Evolutionary conservation across 2,113 vertebrate genomes (phyloP).

Genomic region (Myocastor coypus): DNA sequence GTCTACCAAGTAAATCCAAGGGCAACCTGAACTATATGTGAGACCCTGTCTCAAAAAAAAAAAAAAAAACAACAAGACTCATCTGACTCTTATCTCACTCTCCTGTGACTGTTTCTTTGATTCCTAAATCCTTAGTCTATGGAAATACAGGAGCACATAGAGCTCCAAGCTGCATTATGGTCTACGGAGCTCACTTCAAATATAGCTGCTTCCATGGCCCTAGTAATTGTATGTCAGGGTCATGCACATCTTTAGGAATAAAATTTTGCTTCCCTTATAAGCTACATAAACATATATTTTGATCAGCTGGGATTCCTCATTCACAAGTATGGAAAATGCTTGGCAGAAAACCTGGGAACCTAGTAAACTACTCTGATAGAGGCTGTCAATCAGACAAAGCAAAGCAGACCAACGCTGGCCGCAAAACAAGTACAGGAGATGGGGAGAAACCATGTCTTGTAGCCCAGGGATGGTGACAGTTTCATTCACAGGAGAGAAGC

Average conservation of each 20-base stretch:
- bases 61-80: too few species aligned
- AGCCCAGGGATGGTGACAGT: not conserved
- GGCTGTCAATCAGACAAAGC: not conserved
- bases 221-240: not conserved
- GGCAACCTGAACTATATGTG: too few species aligned
- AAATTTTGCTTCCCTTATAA: constrained; percentile 24
- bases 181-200: not conserved
- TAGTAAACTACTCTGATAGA: not conserved
- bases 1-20: too few species aligned
- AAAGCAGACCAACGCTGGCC: not conserved
- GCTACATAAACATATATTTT: not conserved
- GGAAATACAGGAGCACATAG: not conserved
- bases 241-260: not conserved
- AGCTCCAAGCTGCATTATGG: not conserved
- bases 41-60: too few species aligned
- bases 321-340: not conserved
- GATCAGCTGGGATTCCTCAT: not conserved
- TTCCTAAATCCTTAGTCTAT: constrained; percentile 20
- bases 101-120: constrained; percentile 18
- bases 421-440: not conserved
- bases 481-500: not conserved
- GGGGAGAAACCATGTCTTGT: not conserved
- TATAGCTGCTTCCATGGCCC: not conserved
- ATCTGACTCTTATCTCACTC: not conserved
- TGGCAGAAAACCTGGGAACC: not conserved